Conservation (phyloP, 2,113 vertebrate species). For the Himantopus leucocephalus region DNA sequence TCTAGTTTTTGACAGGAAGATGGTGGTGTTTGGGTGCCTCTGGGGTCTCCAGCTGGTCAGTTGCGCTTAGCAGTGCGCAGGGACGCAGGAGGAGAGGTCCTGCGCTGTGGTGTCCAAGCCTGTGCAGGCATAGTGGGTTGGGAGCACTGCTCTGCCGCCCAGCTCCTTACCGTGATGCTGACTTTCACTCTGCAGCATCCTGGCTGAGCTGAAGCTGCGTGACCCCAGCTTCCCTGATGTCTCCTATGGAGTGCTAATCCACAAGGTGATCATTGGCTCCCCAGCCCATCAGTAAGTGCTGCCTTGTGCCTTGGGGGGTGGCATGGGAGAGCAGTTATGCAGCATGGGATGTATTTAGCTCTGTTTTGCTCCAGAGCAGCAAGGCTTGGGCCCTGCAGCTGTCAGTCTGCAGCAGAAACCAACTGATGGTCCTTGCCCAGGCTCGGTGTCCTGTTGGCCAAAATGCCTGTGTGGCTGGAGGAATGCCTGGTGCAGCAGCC, state of each 20-base stretch:
- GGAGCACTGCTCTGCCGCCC: neutral
- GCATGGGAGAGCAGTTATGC: accelerated
- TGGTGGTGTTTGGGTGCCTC: no score
- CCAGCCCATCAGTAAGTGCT: conserved; percentile 85
- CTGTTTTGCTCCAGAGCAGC: neutral
- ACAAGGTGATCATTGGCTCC: conserved; percentile 88
- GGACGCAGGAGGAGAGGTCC: neutral
- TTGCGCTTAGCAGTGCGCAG: accelerated
- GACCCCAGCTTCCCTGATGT: conserved; percentile 88
- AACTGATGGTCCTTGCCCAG: neutral
- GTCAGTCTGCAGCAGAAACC: neutral
- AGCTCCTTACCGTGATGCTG: neutral
- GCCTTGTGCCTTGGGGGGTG: neutral
- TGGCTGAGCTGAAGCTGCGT: conserved; percentile 86
- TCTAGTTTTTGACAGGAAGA: neutral
- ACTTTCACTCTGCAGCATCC: conserved; percentile 77
- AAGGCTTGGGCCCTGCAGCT: neutral
- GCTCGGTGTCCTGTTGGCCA: neutral
- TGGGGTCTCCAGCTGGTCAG: neutral
- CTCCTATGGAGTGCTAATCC: conserved; percentile 88
- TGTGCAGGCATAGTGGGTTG: neutral
- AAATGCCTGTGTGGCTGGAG: neutral
- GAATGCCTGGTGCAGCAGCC: neutral
- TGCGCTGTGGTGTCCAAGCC: neutral
- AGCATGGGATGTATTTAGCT: neutral